These are phyloP conservation scores for Ditula angustiorana DNA, from an alignment of 2,888 invertebrate genomes.

Conservation along the genomic window DNA sequence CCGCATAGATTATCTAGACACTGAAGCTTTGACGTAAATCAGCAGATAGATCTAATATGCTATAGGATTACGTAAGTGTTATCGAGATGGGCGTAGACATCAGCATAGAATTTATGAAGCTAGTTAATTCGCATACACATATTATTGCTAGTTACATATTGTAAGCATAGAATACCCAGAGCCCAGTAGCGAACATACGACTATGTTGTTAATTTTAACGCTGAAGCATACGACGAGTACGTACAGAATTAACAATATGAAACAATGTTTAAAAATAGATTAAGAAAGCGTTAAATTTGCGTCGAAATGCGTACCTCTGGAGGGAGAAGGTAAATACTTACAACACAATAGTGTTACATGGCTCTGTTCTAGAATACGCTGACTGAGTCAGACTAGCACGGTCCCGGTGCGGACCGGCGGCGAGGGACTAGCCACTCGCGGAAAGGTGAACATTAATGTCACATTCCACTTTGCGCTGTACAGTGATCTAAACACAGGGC, in stretches of 20 bases:
- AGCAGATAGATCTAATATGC: slow-evolving; percentile 82
- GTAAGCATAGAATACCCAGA: slow-evolving; percentile 85
- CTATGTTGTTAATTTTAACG: slow-evolving; percentile 77
- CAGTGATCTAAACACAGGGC: slow-evolving; percentile 74
- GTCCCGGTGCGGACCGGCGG: slow-evolving; percentile 68
- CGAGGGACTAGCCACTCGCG: slow-evolving; percentile 65
- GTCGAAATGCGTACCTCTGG: slow-evolving; percentile 74
- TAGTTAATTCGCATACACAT: slow-evolving; percentile 83
- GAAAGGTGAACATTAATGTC: slow-evolving; percentile 42
- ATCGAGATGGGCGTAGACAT: slow-evolving; percentile 82
- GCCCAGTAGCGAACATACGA: slow-evolving; percentile 79
- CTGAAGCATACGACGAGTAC: slow-evolving; percentile 82
- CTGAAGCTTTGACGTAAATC: slow-evolving; percentile 82
- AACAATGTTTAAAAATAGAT: slow-evolving; percentile 76
- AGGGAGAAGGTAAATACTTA: slow-evolving; percentile 76
- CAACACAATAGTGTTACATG: slow-evolving; percentile 77
- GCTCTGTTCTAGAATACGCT: slow-evolving; percentile 64
- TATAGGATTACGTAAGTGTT: slow-evolving; percentile 78
- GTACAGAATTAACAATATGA: slow-evolving; percentile 80
- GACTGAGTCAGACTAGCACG: slow-evolving; percentile 67
- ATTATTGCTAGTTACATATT: slow-evolving; percentile 76
- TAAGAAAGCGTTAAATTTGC: slow-evolving; percentile 80
- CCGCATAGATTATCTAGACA: slow-evolving; percentile 84
- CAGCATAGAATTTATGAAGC: slow-evolving; percentile 84
- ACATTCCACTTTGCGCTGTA: slow-evolving; percentile 49